Conservation (phyloP, 2,113 vertebrate genomes). For the Daphoenositta chrysoptera region DNA sequence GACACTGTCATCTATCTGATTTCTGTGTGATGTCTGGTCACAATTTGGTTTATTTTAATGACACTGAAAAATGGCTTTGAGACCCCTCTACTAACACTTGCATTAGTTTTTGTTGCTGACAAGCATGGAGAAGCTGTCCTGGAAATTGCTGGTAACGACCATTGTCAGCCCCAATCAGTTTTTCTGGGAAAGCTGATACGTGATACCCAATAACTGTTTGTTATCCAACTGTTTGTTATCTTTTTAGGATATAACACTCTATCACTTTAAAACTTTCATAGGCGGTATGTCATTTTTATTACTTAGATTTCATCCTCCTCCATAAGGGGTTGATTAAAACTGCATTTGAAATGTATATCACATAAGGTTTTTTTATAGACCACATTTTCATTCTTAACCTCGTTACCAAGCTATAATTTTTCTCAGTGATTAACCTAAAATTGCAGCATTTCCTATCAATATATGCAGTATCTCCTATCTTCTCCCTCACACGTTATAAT, state of each 20-base stretch:
- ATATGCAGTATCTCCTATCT: not conserved
- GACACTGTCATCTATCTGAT: not conserved
- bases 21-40: not conserved
- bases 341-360: conserved; percentile 46
- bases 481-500: not conserved
- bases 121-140: not conserved
- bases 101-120: not conserved
- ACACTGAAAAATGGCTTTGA: not conserved
- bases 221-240: not conserved
- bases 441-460: not conserved
- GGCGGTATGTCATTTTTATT: conserved; percentile 21
- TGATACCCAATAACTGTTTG: not conserved
- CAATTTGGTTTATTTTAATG: not conserved
- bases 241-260: not conserved
- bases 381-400: conserved; percentile 42
- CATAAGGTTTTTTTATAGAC: conserved; percentile 3
- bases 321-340: conserved; percentile 48
- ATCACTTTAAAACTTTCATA: conserved; percentile 8
- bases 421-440: conserved; percentile 26
- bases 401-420: conserved; percentile 22
- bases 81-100: not conserved
- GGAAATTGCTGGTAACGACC: not conserved
- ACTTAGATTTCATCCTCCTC: conserved; percentile 28
- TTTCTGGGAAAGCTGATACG: not conserved
- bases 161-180: not conserved